Percentiles rank a stretch among this genome's conserved stretches.
Conservation (phyloP, 2,888 invertebrate species). For the Iphiclides podalirius region DNA sequence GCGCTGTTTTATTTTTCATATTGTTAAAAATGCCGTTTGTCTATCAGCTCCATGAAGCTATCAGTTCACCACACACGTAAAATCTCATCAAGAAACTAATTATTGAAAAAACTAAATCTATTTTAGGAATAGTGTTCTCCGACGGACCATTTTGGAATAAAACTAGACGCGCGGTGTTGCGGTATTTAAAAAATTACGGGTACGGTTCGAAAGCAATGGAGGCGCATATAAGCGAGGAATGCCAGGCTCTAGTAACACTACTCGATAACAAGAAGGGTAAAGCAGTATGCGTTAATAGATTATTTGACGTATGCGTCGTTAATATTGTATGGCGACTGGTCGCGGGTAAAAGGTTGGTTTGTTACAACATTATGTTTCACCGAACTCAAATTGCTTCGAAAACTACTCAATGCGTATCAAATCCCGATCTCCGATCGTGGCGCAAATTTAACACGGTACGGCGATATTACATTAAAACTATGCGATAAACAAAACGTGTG, state of each 20-base stretch:
- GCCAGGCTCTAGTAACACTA: conserved; percentile 74
- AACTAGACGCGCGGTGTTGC: conserved; percentile 82
- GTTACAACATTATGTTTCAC: not conserved
- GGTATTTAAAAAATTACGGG: conserved; percentile 83
- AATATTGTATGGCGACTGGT: conserved; percentile 86
- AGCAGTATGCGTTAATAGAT: conserved; percentile 74
- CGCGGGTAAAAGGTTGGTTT: conserved; percentile 82
- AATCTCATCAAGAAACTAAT: too few species aligned
- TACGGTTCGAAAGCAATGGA: conserved; percentile 82
- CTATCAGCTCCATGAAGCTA: too few species aligned
- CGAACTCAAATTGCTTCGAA: not conserved
- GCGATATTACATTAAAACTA: not conserved
- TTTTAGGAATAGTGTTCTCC: conserved; percentile 85
- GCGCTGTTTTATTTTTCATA: too few species aligned
- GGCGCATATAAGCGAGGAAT: conserved; percentile 81
- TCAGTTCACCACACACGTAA: too few species aligned
- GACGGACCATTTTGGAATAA: conserved; percentile 84
- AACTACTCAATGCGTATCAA: not conserved
- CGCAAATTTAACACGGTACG: not conserved
- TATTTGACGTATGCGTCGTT: conserved; percentile 83
- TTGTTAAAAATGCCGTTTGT: too few species aligned
- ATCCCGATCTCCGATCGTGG: not conserved
- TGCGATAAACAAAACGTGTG: too few species aligned
- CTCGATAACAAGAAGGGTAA: conserved; percentile 47
- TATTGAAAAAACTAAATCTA: too few species aligned